Conservation (phyloP, 2,797 vertebrate genomes). For the Crenichthys baileyi region DNA sequence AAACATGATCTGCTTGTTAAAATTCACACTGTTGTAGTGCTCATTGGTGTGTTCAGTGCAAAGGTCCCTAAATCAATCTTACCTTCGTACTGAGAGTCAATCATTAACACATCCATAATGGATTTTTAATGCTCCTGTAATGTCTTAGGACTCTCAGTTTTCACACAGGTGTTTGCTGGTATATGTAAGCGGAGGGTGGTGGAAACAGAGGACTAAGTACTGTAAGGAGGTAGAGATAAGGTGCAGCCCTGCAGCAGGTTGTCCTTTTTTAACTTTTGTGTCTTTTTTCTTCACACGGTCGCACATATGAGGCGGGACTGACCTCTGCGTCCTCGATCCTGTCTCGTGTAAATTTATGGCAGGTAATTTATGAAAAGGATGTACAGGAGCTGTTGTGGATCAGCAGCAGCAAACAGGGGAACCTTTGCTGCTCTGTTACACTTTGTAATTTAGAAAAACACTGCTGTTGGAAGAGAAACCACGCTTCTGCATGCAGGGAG, state of each 20-base stretch:
- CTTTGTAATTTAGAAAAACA: constrained; percentile 69
- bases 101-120: constrained; percentile 15
- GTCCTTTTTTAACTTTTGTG: constrained; percentile 12
- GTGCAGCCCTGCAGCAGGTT: constrained; percentile 53
- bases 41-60: background rate
- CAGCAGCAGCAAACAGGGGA: constrained; percentile 41
- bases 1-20: constrained; percentile 1
- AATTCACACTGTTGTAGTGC: background rate
- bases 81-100: background rate
- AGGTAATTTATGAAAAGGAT: constrained; percentile 54
- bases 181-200: background rate
- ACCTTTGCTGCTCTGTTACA: constrained; percentile 60
- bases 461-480: constrained; percentile 57
- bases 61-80: background rate
- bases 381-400: constrained; percentile 53
- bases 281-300: constrained; percentile 41
- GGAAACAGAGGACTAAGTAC: background rate
- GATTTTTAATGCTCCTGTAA: constrained; percentile 8
- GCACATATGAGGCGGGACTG: constrained; percentile 28
- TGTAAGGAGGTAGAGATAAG: constrained; percentile 36
- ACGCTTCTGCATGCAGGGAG: constrained; percentile 49
- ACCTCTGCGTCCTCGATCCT: constrained; percentile 31
- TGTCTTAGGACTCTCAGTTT: constrained; percentile 1
- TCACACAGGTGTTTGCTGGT: background rate
- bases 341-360: constrained; percentile 66